Conservation (phyloP, 2,888 invertebrate species). For the Harpalus rufipes region DNA sequence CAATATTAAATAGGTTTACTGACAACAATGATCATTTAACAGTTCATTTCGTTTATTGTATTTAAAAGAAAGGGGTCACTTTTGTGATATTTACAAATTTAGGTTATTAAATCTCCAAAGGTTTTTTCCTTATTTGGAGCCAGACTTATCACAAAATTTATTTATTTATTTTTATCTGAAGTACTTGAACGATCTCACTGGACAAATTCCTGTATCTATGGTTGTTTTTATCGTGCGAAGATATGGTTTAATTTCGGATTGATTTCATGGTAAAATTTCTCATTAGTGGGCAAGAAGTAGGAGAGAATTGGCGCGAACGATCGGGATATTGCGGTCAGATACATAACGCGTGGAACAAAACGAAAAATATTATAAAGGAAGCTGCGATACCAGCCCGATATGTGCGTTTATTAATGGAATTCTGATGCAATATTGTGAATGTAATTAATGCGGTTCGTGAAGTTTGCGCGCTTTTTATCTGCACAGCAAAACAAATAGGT, state of each 20-base stretch:
- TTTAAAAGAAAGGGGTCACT: too few relatives aligned
- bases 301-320: constrained; percentile 40
- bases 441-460: constrained; percentile 24
- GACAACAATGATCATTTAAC: too few relatives aligned
- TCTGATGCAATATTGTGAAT: constrained; percentile 43
- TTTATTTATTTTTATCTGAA: neutral
- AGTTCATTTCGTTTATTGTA: too few relatives aligned
- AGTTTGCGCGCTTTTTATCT: constrained; percentile 42
- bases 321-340: constrained; percentile 52
- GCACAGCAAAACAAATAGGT: constrained; percentile 31
- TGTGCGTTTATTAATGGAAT: constrained; percentile 44
- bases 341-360: constrained; percentile 50
- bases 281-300: constrained; percentile 9
- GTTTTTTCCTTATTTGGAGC: neutral
- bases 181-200: neutral
- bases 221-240: neutral
- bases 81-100: neutral
- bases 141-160: neutral
- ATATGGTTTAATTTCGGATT: neutral
- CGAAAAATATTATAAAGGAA: constrained; percentile 53
- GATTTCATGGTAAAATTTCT: constrained; percentile 15
- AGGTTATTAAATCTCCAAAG: neutral
- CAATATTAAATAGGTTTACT: too few relatives aligned
- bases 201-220: neutral
- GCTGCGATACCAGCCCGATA: constrained; percentile 45